phyloP scores from a whole-genome alignment of 2,113 vertebrate genomes.

The Aix galericulata region DNA sequence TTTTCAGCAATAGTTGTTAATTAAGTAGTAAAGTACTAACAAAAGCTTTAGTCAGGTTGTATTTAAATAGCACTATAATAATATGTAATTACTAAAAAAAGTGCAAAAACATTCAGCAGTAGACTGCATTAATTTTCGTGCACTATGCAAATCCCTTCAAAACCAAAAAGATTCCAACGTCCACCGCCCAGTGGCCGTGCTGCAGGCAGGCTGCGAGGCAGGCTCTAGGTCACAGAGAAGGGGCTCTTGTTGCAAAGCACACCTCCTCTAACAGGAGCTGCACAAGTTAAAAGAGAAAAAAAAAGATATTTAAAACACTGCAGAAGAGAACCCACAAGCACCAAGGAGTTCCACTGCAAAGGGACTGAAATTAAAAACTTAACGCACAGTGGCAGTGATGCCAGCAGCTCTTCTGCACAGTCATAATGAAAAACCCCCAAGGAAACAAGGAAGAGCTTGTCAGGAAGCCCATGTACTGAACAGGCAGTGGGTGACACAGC shows the following conservation, averaged over 20 bases:
- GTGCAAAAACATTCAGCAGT: background rate
- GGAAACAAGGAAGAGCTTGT: background rate
- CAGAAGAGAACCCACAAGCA: background rate
- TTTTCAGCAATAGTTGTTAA: conserved; percentile 33
- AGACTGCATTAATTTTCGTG: background rate
- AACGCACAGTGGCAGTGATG: background rate
- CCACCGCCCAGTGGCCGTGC: background rate
- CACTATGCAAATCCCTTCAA: background rate
- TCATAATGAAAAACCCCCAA: background rate
- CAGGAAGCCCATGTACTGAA: background rate
- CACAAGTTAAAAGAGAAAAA: background rate
- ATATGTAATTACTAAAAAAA: conserved; percentile 14
- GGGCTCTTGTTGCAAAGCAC: background rate
- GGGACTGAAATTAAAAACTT: background rate
- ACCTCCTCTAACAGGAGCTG: background rate
- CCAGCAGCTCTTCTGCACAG: background rate
- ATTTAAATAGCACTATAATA: conserved; percentile 17
- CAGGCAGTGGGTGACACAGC: background rate
- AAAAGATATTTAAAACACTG: background rate
- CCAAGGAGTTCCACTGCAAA: background rate
- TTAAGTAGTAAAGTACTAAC: conserved; percentile 45
- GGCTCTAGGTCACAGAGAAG: background rate
- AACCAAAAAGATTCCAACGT: conserved; percentile 19
- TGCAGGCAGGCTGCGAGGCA: background rate
- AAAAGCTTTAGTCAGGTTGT: conserved; percentile 28